Conservation (phyloP, 2,113 vertebrate genomes). For the Elaphurus davidianus region DNA sequence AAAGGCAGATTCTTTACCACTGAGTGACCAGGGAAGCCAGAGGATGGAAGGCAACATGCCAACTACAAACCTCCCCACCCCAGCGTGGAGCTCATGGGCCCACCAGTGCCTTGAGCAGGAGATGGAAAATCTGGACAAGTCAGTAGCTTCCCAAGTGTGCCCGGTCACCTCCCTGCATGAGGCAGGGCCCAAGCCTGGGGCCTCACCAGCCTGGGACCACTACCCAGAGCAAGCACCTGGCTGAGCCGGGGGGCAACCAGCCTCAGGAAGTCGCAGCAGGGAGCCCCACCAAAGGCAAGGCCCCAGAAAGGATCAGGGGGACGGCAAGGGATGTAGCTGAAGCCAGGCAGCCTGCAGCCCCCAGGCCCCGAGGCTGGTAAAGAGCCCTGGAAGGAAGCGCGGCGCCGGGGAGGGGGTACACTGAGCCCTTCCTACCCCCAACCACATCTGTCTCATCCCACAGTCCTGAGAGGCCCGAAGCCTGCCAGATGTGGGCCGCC, state of each 20-base stretch:
- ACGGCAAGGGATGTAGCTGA: not conserved
- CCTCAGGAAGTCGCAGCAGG: not conserved
- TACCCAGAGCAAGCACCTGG: not conserved
- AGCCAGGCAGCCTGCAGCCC: not conserved
- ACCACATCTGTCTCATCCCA: constrained; percentile 45
- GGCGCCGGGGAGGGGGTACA: not conserved
- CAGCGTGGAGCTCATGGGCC: fast-evolving
- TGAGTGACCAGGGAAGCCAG: not conserved
- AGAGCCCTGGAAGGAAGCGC: not conserved
- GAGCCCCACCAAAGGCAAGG: not conserved
- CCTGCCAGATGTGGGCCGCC: constrained; percentile 61
- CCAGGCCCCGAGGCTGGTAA: not conserved
- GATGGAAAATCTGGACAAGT: not conserved
- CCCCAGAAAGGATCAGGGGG: not conserved
- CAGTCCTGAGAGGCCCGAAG: not conserved
- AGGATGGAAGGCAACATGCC: fast-evolving
- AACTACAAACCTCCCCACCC: not conserved
- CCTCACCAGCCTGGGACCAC: not conserved
- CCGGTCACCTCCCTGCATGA: not conserved
- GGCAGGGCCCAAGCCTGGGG: fast-evolving
- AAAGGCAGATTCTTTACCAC: not conserved
- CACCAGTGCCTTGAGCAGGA: not conserved
- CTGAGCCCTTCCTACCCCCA: not conserved
- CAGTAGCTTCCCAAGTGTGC: fast-evolving
- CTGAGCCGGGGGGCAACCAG: not conserved